Evolutionary conservation across 2,113 vertebrate genomes (phyloP).

Genomic region (Oncorhynchus masou): DNA sequence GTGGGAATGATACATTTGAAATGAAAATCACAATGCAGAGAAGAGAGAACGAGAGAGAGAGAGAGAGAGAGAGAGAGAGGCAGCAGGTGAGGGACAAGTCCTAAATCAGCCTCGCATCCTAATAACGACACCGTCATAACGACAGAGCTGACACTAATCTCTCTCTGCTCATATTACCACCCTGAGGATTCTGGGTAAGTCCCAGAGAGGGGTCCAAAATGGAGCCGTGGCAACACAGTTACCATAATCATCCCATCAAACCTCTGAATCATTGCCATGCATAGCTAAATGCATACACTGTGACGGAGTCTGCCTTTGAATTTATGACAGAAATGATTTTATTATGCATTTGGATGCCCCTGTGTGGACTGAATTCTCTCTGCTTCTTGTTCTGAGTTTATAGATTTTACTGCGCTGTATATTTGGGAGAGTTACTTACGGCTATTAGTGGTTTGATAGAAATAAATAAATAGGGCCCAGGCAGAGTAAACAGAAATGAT

Average conservation of each 20-base stretch:
- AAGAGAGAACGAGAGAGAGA: no score
- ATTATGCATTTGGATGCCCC: neutral
- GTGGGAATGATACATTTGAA: no score
- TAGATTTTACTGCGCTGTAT: neutral
- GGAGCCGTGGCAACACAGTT: neutral
- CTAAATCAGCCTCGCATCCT: neutral
- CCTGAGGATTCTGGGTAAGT: neutral
- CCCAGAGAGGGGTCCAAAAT: neutral
- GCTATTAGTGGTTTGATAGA: conserved; percentile 1
- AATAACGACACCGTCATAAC: neutral
- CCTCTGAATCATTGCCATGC: neutral
- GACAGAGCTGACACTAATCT: conserved; percentile 5
- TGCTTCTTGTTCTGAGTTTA: neutral
- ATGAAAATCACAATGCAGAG: no score
- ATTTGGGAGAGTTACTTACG: conserved; percentile 1
- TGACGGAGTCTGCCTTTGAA: neutral
- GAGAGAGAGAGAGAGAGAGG: no score
- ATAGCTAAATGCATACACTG: neutral
- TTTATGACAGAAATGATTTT: neutral
- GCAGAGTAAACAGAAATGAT: neutral
- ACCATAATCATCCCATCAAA: conserved; percentile 1
- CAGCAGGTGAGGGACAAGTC: neutral
- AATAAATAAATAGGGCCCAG: neutral
- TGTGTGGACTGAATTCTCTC: neutral
- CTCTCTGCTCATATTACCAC: neutral